phyloP scores from a whole-genome alignment of 1,140 invertebrate species.

The Temnothorax curvispinosus region DNA sequence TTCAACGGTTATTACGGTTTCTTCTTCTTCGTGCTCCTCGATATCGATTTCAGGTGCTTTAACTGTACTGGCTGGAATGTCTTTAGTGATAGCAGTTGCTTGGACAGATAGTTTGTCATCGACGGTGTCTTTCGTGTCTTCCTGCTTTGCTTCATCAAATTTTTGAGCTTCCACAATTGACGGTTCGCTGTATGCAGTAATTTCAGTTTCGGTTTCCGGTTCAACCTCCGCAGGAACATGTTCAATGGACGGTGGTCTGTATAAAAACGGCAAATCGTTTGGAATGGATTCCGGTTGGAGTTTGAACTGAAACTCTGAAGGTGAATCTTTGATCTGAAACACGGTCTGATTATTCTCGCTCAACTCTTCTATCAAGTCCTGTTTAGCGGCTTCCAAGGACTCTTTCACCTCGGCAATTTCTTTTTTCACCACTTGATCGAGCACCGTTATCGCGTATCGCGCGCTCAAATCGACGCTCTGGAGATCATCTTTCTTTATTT shows the following conservation, averaged over 20 bases:
- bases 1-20: slow-evolving; percentile 74
- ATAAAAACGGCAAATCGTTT: slow-evolving; percentile 84
- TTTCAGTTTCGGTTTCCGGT: slow-evolving; percentile 71
- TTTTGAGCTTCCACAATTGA: slow-evolving; percentile 71
- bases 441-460: slow-evolving; percentile 82
- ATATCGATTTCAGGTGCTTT: slow-evolving; percentile 66
- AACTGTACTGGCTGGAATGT: not conserved
- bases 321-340: slow-evolving; percentile 88
- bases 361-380: slow-evolving; percentile 88
- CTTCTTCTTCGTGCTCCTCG: slow-evolving; percentile 69
- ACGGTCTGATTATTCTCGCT: slow-evolving; percentile 84
- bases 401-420: slow-evolving; percentile 90
- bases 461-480: slow-evolving; percentile 85
- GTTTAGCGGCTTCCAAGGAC: slow-evolving; percentile 88
- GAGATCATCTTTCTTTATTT: slow-evolving; percentile 90
- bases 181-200: slow-evolving; percentile 62
- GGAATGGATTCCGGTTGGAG: slow-evolving; percentile 83
- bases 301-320: slow-evolving; percentile 91
- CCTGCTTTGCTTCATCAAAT: slow-evolving; percentile 47
- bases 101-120: slow-evolving; percentile 18
- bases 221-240: slow-evolving; percentile 70
- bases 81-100: slow-evolving; percentile 54
- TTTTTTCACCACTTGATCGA: slow-evolving; percentile 87
- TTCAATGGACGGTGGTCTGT: slow-evolving; percentile 80
- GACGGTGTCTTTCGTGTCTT: not conserved